Base-by-base conservation (phyloP, 1,140 invertebrate genomes). In the Anoplophora glabripennis region DNA sequence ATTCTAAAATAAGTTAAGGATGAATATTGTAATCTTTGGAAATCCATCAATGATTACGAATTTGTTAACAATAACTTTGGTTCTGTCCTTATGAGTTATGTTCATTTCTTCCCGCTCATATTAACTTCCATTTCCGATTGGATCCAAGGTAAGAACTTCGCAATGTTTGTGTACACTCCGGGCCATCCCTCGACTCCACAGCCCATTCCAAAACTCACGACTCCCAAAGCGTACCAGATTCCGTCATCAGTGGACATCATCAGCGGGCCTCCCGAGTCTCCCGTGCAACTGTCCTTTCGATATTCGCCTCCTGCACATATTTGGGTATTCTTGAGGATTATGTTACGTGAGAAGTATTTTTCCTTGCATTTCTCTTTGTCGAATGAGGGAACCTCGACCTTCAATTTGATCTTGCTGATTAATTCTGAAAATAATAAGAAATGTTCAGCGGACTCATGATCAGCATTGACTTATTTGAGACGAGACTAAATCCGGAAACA, bases 181-280 rank as follows among this genome's bases (percentile, higher is more conserved):
- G 84, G 83, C 12, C 80, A 72, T 48, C 78, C 77, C 33, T 76
- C 69, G 1, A 72, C 59, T 0, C 81, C 84, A 67, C 85, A 86
- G 0, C 74, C 75, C 0, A 80, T 75, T 7, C 85, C 84, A 70
- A 82, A 86, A 64, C 83, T 85, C 5, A 86, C 83, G 4, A 86
- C 72, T 7, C 85, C 85, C n/a, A 69, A 66, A 36, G 69, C 69
- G 52, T 63, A 74, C 65, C 69, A 71, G 1, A 53, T 28, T 5
- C 21, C 33, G n/a, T 57, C 54, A 41, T 51, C 54, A 53, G 64
- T 57, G 4, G 28, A 7, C 21, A 69, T 57, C 83, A 84, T 84
- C 9, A 84, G 64, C 2, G 84, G 81, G 10, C 84, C 84, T 40
- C 85, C 84, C 40, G 82, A 83, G 68, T 86, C 84, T 0, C 83